Evolutionary conservation across 2,888 invertebrate genomes (phyloP).

Genomic region (Metallyticus violacea): DNA sequence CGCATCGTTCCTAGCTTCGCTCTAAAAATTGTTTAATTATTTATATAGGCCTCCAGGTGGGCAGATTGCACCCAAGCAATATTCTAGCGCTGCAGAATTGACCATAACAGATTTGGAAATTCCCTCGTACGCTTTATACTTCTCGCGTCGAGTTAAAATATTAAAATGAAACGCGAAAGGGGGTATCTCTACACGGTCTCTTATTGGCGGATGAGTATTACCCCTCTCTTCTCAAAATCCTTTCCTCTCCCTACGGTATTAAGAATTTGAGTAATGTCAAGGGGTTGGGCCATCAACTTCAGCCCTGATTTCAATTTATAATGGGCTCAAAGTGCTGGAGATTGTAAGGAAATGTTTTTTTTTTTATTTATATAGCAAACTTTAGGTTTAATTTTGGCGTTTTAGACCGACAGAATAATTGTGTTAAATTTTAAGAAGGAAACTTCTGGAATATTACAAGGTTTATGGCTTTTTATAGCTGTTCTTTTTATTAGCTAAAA

Average conservation of each 20-base stretch:
- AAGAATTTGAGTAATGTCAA: neutral
- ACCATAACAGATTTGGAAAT: neutral
- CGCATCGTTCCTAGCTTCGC: too few relatives aligned
- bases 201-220: neutral
- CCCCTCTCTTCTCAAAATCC: neutral
- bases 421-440: too few relatives aligned
- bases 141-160: neutral
- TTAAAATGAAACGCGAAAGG: neutral
- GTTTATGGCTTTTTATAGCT: too few relatives aligned
- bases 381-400: too few relatives aligned
- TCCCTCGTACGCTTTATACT: neutral
- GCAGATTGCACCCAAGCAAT: neutral
- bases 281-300: too few relatives aligned
- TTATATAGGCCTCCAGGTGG: neutral
- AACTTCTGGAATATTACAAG: too few relatives aligned
- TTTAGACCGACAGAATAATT: too few relatives aligned
- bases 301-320: neutral
- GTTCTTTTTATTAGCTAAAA: too few relatives aligned
- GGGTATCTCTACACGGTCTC: too few relatives aligned
- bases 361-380: too few relatives aligned
- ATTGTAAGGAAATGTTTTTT: too few relatives aligned
- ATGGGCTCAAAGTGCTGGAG: neutral
- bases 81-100: neutral
- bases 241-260: neutral
- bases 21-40: neutral